phyloP scores from a whole-genome alignment of 1,140 invertebrate species.

The Chironomus tepperi region DNA sequence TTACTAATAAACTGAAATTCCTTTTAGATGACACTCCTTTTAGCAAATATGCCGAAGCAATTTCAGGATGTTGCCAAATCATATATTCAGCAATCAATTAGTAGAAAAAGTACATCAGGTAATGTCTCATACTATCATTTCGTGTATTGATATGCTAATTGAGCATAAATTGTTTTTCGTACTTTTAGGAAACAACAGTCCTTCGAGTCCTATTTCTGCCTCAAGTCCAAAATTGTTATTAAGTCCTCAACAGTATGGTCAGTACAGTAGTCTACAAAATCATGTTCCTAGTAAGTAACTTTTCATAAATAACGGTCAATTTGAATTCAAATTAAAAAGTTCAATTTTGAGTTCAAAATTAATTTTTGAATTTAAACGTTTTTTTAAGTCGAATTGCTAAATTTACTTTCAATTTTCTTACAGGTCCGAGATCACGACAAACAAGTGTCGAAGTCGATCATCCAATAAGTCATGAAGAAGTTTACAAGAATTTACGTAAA shows the following conservation, averaged over 20 bases:
- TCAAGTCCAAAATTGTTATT: slow-evolving; percentile 39
- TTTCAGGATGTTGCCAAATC: slow-evolving; percentile 73
- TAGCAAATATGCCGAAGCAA: slow-evolving; percentile 71
- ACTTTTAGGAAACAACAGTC: slow-evolving; percentile 34
- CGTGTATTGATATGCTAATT: background rate
- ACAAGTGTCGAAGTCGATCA: slow-evolving; percentile 47
- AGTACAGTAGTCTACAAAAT: slow-evolving; percentile 36
- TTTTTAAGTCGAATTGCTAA: too few species aligned
- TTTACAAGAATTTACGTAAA: slow-evolving; percentile 75
- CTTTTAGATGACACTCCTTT: slow-evolving; percentile 58
- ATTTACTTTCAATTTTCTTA: too few species aligned
- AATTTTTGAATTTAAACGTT: background rate
- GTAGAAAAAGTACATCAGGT: slow-evolving; percentile 52
- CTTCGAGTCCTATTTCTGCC: slow-evolving; percentile 37
- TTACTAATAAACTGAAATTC: slow-evolving; percentile 26
- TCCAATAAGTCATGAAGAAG: slow-evolving; percentile 73
- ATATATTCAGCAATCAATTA: slow-evolving; percentile 74
- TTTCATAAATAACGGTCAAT: too few species aligned
- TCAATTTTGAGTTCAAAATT: background rate
- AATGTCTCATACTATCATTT: slow-evolving; percentile 26
- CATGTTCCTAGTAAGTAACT: slow-evolving; percentile 35
- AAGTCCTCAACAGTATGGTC: slow-evolving; percentile 35
- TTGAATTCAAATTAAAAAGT: too few species aligned
- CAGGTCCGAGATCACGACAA: slow-evolving; percentile 36
- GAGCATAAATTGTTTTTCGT: too few species aligned